Base-by-base conservation (phyloP, 2,797 vertebrate genomes). In the Novumbra hubbsi region DNA sequence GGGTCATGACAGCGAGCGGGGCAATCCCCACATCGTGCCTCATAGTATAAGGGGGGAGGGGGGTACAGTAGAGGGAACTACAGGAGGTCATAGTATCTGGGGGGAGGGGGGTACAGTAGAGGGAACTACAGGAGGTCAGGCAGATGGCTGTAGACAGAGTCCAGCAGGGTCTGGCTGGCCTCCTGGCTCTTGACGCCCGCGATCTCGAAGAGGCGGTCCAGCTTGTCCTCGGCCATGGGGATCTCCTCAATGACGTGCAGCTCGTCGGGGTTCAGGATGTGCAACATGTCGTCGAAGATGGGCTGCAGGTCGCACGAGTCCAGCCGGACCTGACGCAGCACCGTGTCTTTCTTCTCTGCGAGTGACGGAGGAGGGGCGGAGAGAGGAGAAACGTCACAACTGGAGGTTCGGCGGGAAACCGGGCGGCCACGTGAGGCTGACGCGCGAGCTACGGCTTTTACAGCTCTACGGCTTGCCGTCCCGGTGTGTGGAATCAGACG, bases 221-320 rank as follows among this genome's bases (percentile, higher is more conserved):
- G 94, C 86, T 95, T 97, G 90, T 99, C 98, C 86, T 99, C 97
- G 0, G 96, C 96, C 65, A 95, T 94, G 0, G 95, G 93, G 85
- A 96, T 97, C 89, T 96, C 93, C 87, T 99, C 98, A 0, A 99
- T 95, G 63, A 94, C 79, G 0, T 93, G 95, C 78, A 99, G 94
- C 90, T 99, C 98, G 70, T 99, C 97, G 0, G 95, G 97, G 86
- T 97, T 98, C 73, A 99, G 94, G 90, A 99, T 96, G 88, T 98
- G 97, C 87, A 99, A 93, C 96, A 98, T 97, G 88, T 99, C 98
- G 0, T 99, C 98, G 0, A 99, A 99, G 89, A 99, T 96, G 78
- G 98, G 98, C 93, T 99, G 98, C 84, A 99, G 91, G 93, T 99
- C 96, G 0, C 96, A 98, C 1, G 96, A 96, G 90, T 99, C 98